Conservation (phyloP, 2,797 vertebrate genomes). For the Arrhamphus sclerolepis region DNA sequence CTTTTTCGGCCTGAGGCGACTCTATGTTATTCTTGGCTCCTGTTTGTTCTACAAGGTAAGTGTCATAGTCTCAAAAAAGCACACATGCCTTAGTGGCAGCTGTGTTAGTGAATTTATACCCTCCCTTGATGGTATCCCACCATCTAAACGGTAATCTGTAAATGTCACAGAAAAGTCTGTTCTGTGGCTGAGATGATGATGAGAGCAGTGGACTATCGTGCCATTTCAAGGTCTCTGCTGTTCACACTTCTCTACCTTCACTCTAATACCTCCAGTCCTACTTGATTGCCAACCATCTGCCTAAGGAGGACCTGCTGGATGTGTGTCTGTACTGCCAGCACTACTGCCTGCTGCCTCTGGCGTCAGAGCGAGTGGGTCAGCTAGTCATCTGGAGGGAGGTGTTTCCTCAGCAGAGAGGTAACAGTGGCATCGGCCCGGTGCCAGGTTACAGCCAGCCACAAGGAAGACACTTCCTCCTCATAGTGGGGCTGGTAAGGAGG, state of each 20-base stretch:
- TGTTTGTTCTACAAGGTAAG: constrained; percentile 97
- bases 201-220: no score
- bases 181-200: no score
- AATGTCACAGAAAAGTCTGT: neutral
- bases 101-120: neutral
- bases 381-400: constrained; percentile 96
- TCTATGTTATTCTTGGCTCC: constrained; percentile 92
- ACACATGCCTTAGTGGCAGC: neutral
- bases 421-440: neutral
- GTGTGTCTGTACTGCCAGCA: constrained; percentile 92
- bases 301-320: constrained; percentile 91
- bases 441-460: constrained; percentile 69
- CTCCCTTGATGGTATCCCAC: neutral
- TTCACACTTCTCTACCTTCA: neutral
- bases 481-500: constrained; percentile 91
- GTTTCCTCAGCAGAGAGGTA: constrained; percentile 84
- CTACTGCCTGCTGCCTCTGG: constrained; percentile 89
- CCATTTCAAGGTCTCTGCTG: no score
- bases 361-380: constrained; percentile 87
- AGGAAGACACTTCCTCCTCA: constrained; percentile 91
- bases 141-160: constrained; percentile 5
- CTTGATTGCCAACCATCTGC: constrained; percentile 92
- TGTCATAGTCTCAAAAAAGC: constrained; percentile 4
- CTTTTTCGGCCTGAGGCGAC: constrained; percentile 90
- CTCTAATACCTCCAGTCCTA: constrained; percentile 83